Base-by-base conservation (phyloP, 2,797 vertebrate genomes). In the Phrynocephalus guinanensis region DNA sequence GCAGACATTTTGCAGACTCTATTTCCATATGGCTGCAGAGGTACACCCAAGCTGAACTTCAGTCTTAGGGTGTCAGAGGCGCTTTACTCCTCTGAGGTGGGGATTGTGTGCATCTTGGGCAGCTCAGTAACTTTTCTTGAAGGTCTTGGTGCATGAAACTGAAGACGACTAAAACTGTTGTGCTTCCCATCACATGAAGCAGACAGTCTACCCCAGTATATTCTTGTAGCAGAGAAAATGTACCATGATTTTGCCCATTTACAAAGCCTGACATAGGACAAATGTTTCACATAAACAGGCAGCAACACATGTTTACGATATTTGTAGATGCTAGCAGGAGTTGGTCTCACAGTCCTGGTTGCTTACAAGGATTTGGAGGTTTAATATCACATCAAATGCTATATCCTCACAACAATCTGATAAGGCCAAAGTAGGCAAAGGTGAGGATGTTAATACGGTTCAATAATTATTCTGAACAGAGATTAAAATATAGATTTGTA, bases 401-500 rank as follows among this genome's bases (percentile, higher is more conserved):
- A 52, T 5, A 1, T 84, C 16, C 28, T 68, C 44, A 56, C 30
- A 66, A 26, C 75, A 87, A 33, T 89, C 5, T 90, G 10, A 78
- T 71, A 86, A 24, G 28, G 68, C 67, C 89, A 24, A 38, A 66
- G 71, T 67, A 50, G 1, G 79, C 87, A 87, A 92, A 90, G 33
- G 16, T 84, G 87, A 92, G 18, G 76, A 71, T 60, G 88, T 88
- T 89, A 87, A 87, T 66, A 50, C 22, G 90, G 70, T 67, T 13
- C 90, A 88, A 70, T 79, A 71, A 83, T 72, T 83, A 33, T 56
- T 82, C 91, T 93, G 67, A 73, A 86, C 68, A 87, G 82, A 66
- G 83, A 91, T 90, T 80, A 79, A 73, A 76, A 28, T 71, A 83
- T 10, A 86, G 56, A 84, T 80, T 67, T 86, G 60, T 2, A 1